Evolutionary conservation across 2,113 vertebrate species (phyloP).

Genomic region (Sinocyclocheilus grahami): DNA sequence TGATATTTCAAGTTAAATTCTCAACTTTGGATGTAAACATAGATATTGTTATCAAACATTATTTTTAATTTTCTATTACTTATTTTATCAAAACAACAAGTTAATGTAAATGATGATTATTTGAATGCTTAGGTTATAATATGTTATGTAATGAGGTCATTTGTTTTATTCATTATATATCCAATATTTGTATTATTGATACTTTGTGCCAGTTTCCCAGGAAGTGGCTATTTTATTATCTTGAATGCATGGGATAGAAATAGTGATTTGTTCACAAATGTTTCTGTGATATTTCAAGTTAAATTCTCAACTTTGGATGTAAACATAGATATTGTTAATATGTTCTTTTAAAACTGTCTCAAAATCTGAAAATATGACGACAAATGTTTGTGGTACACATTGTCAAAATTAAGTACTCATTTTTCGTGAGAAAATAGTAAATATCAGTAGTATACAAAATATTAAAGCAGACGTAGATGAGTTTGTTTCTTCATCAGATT

Average conservation of each 20-base stretch:
- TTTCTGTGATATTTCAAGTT: too few species aligned
- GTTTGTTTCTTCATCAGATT: too few species aligned
- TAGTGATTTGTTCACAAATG: too few species aligned
- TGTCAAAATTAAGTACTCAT: too few species aligned
- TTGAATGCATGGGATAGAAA: background rate
- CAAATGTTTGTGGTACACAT: too few species aligned
- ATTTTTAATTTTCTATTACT: too few species aligned
- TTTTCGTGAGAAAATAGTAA: too few species aligned
- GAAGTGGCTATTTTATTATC: background rate
- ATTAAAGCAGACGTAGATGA: background rate
- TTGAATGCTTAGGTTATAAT: background rate
- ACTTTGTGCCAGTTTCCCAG: background rate
- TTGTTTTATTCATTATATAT: background rate
- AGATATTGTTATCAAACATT: too few species aligned
- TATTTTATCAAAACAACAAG: too few species aligned
- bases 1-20: background rate
- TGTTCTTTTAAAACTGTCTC: background rate
- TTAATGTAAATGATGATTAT: background rate
- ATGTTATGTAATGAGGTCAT: background rate
- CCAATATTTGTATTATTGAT: background rate
- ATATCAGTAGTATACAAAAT: background rate
- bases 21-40: background rate
- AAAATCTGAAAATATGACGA: background rate
- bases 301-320: background rate
- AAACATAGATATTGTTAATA: background rate